phyloP scores from a whole-genome alignment of 2,888 invertebrate species.

The Tineola bisselliella region DNA sequence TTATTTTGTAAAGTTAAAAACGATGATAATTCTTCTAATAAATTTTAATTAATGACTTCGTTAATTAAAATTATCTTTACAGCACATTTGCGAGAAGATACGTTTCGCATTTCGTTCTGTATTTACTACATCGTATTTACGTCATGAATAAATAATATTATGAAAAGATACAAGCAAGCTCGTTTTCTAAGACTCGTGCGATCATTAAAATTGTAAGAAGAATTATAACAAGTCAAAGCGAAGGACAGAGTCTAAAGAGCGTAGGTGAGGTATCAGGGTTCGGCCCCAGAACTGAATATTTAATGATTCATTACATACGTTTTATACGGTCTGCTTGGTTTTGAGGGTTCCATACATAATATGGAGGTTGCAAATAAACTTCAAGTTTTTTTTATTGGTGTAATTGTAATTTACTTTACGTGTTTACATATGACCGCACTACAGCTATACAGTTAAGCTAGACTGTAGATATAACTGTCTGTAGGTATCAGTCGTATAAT shows the following conservation, averaged over 20 bases:
- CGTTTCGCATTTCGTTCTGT: neutral
- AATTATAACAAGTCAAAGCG: slow-evolving; percentile 28
- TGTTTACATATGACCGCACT: no score
- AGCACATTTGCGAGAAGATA: neutral
- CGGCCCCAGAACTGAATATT: slow-evolving; percentile 27
- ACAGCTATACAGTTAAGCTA: no score
- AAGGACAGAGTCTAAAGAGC: slow-evolving; percentile 21
- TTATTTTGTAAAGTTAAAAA: no score
- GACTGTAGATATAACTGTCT: no score
- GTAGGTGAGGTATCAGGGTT: slow-evolving; percentile 8
- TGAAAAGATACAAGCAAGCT: neutral
- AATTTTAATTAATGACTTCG: neutral
- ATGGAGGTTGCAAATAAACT: neutral
- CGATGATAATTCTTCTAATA: no score
- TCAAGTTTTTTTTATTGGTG: no score
- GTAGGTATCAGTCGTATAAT: no score
- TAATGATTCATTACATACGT: slow-evolving; percentile 30
- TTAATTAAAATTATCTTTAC: neutral
- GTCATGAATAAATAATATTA: slow-evolving; percentile 1
- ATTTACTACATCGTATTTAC: neutral
- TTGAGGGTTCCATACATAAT: neutral
- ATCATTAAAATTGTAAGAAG: slow-evolving; percentile 29
- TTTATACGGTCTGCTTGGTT: slow-evolving; percentile 16
- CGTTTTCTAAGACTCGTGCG: neutral
- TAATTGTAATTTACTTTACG: no score